Evolutionary conservation across 2,888 invertebrate species (phyloP).

Genomic region (Dexiosoma caninum): DNA sequence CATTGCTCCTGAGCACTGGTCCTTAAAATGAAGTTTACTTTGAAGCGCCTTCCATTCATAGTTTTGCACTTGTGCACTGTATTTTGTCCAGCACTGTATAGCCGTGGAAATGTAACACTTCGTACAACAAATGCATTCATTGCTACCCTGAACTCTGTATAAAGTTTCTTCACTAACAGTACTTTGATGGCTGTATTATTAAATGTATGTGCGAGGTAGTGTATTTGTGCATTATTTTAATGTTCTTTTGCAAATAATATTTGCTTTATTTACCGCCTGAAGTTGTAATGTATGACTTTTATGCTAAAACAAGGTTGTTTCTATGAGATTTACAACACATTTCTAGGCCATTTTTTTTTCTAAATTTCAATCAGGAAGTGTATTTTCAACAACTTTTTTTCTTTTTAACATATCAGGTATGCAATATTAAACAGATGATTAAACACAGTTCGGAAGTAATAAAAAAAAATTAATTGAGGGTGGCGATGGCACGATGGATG

Average conservation of each 20-base stretch:
- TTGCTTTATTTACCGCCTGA: not conserved
- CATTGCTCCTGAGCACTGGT: too few species aligned
- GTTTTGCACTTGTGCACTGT: too few species aligned
- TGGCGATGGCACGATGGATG: too few species aligned
- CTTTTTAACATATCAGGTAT: slow-evolving; percentile 39
- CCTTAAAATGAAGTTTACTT: too few species aligned
- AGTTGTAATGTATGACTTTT: not conserved
- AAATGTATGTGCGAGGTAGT: not conserved
- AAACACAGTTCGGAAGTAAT: not conserved
- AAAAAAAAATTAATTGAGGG: too few species aligned
- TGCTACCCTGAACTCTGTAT: too few species aligned
- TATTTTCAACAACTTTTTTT: not conserved
- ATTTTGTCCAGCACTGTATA: too few species aligned
- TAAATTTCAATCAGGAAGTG: not conserved
- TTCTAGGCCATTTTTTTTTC: too few species aligned
- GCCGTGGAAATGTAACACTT: too few species aligned
- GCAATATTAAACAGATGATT: not conserved
- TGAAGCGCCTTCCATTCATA: too few species aligned
- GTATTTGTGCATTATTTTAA: not conserved
- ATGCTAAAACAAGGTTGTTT: not conserved
- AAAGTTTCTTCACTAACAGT: too few species aligned
- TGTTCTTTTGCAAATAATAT: not conserved
- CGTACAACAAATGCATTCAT: too few species aligned
- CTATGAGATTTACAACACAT: not conserved
- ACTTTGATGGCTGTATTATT: not conserved